Conservation (phyloP, 2,113 vertebrate genomes). For the Hippocampus comes region DNA sequence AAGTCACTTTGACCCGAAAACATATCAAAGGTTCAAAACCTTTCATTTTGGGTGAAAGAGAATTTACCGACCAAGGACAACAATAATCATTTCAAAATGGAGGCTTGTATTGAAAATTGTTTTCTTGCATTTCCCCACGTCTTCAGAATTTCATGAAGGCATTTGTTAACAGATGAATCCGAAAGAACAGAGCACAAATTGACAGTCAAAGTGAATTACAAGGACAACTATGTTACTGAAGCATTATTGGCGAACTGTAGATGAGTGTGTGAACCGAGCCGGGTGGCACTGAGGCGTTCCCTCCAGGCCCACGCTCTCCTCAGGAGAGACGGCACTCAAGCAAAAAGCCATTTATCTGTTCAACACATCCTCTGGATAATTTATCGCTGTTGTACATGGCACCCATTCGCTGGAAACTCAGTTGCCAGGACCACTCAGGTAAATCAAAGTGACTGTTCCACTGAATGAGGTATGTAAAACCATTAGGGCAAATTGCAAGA, state of each 20-base stretch:
- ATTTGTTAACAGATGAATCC: neutral
- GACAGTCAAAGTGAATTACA: neutral
- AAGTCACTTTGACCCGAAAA: neutral
- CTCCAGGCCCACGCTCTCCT: conserved; percentile 33
- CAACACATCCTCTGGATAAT: conserved; percentile 68
- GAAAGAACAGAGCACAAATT: neutral
- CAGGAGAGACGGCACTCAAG: conserved; percentile 57
- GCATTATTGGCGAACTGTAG: neutral
- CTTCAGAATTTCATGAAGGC: neutral
- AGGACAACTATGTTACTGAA: neutral
- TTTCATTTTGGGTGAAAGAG: neutral
- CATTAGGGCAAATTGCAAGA: conserved; percentile 61
- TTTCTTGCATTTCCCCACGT: neutral
- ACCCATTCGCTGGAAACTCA: conserved; percentile 55
- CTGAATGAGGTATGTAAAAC: conserved; percentile 63
- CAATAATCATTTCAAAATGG: neutral
- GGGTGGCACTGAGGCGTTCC: conserved; percentile 16
- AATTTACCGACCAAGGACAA: neutral
- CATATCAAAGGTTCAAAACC: neutral
- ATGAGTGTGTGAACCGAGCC: conserved; percentile 5
- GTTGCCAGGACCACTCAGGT: conserved; percentile 59
- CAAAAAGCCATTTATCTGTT: conserved; percentile 71
- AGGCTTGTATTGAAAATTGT: neutral
- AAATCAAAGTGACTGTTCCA: conserved; percentile 74
- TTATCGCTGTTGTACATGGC: conserved; percentile 57